Percentiles rank a stretch among this genome's conserved stretches.
These are phyloP conservation scores for Mystacides longicornis DNA, from an alignment of 2,888 invertebrate species.

Conservation along the genomic window DNA sequence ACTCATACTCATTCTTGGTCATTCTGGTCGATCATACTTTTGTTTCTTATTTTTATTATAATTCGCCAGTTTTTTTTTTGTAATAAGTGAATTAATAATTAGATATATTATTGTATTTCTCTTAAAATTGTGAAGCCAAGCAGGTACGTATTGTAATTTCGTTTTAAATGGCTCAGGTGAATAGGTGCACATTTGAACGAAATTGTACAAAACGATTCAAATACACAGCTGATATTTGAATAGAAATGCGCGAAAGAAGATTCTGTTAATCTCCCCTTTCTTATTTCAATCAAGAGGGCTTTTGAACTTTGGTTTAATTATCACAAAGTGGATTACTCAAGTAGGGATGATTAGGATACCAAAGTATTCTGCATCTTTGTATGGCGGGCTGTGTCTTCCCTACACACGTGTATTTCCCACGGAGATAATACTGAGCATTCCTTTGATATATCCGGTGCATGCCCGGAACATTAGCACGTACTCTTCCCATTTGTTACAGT, in stretches of 20 bases:
- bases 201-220: too few relatives aligned
- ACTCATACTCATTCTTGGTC: too few relatives aligned
- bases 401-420: neutral
- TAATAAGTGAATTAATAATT: too few relatives aligned
- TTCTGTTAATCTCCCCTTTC: neutral
- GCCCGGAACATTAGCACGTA: neutral
- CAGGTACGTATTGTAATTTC: too few relatives aligned
- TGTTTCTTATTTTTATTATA: too few relatives aligned
- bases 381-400: neutral
- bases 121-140: too few relatives aligned
- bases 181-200: too few relatives aligned
- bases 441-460: neutral
- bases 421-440: neutral
- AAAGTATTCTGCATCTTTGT: too few relatives aligned
- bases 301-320: conserved; percentile 1
- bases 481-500: neutral
- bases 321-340: neutral
- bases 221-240: neutral
- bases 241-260: neutral
- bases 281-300: conserved; percentile 2
- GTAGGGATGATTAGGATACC: neutral
- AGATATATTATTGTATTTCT: too few relatives aligned
- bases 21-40: too few relatives aligned
- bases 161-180: too few relatives aligned
- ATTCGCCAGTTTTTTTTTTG: too few relatives aligned